A percentile compares a stretch with the other conserved stretches of the same genome.
These are phyloP conservation scores for Anguilla pacifica DNA, from an alignment of 2,797 vertebrate species.

Conservation along the genomic window DNA sequence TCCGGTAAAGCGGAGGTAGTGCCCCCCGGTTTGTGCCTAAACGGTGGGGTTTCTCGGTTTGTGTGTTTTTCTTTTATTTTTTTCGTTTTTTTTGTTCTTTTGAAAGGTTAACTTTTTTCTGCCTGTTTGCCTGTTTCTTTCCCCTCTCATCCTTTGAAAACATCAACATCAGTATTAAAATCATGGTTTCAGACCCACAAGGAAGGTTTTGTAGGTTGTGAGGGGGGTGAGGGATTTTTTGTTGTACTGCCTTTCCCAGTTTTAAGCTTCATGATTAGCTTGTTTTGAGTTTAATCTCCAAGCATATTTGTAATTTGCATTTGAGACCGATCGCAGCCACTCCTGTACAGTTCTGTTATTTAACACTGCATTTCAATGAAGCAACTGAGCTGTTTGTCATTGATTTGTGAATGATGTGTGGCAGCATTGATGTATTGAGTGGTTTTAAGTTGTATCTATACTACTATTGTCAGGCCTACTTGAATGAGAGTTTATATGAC, in stretches of 20 bases:
- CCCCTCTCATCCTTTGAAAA: background rate
- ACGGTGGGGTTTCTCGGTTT: background rate
- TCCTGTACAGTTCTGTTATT: conserved; percentile 12
- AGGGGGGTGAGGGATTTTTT: background rate
- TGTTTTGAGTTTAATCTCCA: conserved; percentile 5
- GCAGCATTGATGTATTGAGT: conserved; percentile 20
- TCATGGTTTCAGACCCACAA: background rate
- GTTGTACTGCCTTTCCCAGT: background rate
- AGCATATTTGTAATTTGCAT: background rate
- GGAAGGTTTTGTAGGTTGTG: background rate
- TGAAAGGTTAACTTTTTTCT: background rate
- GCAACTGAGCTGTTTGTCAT: conserved; percentile 44
- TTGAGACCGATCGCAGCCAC: background rate
- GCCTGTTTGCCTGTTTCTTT: background rate
- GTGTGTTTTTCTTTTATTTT: background rate
- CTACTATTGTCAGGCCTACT: conserved; percentile 55
- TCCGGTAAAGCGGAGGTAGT: conserved; percentile 96
- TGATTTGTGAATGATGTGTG: conserved; percentile 49
- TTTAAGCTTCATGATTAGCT: conserved; percentile 15
- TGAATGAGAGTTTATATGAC: conserved; percentile 70
- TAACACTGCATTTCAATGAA: conserved; percentile 19
- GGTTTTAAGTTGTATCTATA: conserved; percentile 19
- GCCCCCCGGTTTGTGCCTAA: conserved; percentile 3
- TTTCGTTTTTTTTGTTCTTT: conserved; percentile 11
- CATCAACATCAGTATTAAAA: conserved; percentile 17